These are phyloP conservation scores for Drosophila basisetae DNA, from an alignment of 2,888 invertebrate genomes.

Conservation along the genomic window DNA sequence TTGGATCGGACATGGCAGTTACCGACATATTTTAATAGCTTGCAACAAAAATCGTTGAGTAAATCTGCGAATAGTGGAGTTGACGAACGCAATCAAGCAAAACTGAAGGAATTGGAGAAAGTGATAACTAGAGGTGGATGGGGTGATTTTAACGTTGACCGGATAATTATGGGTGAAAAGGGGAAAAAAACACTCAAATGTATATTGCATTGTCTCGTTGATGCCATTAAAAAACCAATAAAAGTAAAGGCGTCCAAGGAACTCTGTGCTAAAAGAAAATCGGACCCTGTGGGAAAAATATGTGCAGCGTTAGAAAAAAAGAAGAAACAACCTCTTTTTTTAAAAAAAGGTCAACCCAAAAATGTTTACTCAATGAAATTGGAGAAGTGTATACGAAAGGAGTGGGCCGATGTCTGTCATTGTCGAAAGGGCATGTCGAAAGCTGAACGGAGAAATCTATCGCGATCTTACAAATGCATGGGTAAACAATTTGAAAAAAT, in stretches of 20 bases:
- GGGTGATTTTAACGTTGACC: fast-evolving
- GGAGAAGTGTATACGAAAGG: constrained; percentile 30
- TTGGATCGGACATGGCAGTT: constrained; percentile 1
- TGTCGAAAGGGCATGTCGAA: constrained; percentile 5
- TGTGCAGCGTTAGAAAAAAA: not conserved
- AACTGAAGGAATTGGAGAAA: too few relatives aligned
- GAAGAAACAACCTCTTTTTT: not conserved
- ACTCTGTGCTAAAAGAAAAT: not conserved
- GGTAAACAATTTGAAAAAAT: constrained; percentile 1
- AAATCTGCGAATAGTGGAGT: not conserved
- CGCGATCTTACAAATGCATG: constrained; percentile 17
- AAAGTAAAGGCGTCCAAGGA: fast-evolving
- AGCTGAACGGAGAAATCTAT: constrained; percentile 9
- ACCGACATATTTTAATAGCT: not conserved
- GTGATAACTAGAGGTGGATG: too few relatives aligned
- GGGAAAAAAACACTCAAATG: too few relatives aligned
- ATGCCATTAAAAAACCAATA: too few relatives aligned
- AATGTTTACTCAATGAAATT: constrained; percentile 22
- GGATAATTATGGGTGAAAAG: fast-evolving
- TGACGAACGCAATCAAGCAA: too few relatives aligned
- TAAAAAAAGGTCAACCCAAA: not conserved
- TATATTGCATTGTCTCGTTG: too few relatives aligned
- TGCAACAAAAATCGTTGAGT: not conserved
- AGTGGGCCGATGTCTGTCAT: constrained; percentile 30
- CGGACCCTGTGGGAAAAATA: not conserved